Conservation (phyloP, 2,797 vertebrate genomes). For the Myotis daubentonii region DNA sequence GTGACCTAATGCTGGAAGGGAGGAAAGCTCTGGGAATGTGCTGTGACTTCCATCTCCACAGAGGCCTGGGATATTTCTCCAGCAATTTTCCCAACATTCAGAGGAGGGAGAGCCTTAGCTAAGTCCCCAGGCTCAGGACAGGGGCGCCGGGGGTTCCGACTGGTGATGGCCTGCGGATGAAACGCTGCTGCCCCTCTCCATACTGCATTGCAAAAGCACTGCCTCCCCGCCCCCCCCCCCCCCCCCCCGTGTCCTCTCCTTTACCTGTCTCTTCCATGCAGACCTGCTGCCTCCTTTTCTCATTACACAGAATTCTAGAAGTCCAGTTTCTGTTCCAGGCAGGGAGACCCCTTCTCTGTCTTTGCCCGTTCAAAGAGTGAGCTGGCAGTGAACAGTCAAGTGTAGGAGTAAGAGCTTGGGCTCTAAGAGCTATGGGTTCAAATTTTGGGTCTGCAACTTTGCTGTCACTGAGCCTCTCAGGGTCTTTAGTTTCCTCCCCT, state of each 20-base stretch:
- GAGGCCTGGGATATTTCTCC: not conserved
- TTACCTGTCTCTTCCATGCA: not conserved
- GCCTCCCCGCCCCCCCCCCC: fast-evolving
- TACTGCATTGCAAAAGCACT: not conserved
- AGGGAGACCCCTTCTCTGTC: not conserved
- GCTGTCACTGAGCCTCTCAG: not conserved
- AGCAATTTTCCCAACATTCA: not conserved
- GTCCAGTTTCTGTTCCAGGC: not conserved
- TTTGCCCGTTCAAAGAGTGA: not conserved
- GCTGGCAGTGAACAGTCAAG: not conserved
- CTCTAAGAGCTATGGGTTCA: not conserved
- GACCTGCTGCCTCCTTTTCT: not conserved
- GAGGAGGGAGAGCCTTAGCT: not conserved
- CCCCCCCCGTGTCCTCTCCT: not conserved
- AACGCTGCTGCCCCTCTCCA: not conserved
- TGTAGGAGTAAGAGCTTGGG: not conserved
- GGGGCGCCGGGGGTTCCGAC: fast-evolving
- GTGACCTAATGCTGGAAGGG: not conserved
- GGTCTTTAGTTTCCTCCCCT: not conserved
- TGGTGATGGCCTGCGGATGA: too few species aligned
- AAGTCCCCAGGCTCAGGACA: not conserved
- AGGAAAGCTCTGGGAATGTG: not conserved
- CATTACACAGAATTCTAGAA: not conserved
- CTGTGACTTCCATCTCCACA: not conserved
- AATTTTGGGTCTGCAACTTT: not conserved